Percentiles rank a stretch among this genome's conserved stretches.
These are phyloP conservation scores for Fukomys damarensis DNA, from an alignment of 2,113 vertebrate genomes.

Conservation along the genomic window DNA sequence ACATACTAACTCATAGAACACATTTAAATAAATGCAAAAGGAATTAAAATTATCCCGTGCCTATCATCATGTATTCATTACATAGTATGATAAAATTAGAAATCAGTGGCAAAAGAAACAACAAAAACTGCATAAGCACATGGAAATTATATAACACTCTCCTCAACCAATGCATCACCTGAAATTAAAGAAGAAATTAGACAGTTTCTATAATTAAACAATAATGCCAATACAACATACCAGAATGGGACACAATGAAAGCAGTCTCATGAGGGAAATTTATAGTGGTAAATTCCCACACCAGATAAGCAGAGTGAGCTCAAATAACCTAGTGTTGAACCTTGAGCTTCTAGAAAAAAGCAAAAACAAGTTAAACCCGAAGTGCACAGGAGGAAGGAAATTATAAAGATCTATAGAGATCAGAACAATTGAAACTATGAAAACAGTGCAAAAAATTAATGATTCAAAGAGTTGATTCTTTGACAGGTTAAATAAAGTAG, in stretches of 20 bases:
- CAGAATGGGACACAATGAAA: background rate
- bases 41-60: background rate
- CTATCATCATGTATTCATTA: background rate
- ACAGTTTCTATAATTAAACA: background rate
- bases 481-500: background rate
- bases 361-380: background rate
- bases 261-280: background rate
- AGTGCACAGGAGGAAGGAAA: background rate
- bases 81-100: background rate
- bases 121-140: background rate
- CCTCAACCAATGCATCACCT: background rate
- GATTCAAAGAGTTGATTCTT: background rate
- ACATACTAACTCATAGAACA: background rate
- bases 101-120: background rate
- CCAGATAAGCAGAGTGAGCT: background rate
- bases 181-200: background rate
- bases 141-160: background rate
- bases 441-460: background rate
- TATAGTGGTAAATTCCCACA: background rate
- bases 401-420: background rate
- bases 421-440: background rate
- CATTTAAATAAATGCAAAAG: background rate
- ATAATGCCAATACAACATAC: background rate
- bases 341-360: background rate
- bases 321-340: background rate